A percentile compares a stretch with the other conserved stretches of the same genome.
phyloP scores from a whole-genome alignment of 1,140 invertebrate species.

The Drosophila repletoides region DNA sequence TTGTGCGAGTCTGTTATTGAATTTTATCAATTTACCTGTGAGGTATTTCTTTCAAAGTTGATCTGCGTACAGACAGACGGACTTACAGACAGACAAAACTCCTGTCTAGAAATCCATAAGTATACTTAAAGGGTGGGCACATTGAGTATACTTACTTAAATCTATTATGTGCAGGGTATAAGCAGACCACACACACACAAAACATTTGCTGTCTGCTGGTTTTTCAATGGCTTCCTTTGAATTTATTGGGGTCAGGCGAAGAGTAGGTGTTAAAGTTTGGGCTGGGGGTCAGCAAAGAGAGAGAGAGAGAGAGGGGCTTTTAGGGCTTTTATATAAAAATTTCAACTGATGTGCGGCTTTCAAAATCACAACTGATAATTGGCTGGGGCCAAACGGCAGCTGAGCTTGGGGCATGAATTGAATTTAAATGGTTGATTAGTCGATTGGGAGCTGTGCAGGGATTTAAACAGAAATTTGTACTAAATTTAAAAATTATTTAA shows the following conservation, averaged over 20 bases:
- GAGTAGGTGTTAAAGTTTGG: conserved; percentile 13
- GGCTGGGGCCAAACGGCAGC: conserved; percentile 46
- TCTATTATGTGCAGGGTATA: too few species aligned
- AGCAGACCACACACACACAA: conserved; percentile 14
- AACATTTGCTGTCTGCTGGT: conserved; percentile 9
- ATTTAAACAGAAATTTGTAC: not conserved
- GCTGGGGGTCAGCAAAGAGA: not conserved
- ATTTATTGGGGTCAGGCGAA: conserved; percentile 61
- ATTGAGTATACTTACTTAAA: too few species aligned
- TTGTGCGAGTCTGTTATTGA: too few species aligned
- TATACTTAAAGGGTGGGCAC: too few species aligned
- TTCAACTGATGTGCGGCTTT: conserved; percentile 30
- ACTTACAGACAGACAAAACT: too few species aligned
- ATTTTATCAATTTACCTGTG: too few species aligned
- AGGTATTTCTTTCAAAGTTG: too few species aligned
- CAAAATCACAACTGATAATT: conserved; percentile 73
- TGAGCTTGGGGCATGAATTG: conserved; percentile 41
- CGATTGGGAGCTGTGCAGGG: not conserved
- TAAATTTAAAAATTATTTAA: too few species aligned
- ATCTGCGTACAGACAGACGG: too few species aligned
- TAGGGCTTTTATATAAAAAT: conserved; percentile 45
- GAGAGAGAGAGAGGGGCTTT: too few species aligned
- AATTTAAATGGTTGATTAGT: conserved; percentile 64
- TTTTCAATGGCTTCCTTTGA: conserved; percentile 28
- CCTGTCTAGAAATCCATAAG: too few species aligned